Conservation (phyloP, 2,888 invertebrate species). For the Eumerus sabulonum region DNA sequence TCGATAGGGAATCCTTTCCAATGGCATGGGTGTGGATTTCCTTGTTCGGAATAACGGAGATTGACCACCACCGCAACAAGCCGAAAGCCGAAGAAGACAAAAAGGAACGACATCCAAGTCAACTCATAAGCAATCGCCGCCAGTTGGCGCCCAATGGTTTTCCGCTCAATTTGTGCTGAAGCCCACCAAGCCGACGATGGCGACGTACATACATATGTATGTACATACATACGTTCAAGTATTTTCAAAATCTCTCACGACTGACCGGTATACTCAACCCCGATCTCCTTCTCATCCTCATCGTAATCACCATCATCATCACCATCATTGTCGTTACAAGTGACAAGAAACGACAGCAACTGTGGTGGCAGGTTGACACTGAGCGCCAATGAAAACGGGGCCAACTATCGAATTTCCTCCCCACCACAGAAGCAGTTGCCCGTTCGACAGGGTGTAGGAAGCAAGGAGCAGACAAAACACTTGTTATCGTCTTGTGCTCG, state of each 20-base stretch:
- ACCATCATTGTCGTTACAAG: conserved; percentile 41
- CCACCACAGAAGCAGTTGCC: conserved; percentile 25
- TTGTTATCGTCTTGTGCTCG: conserved; percentile 37
- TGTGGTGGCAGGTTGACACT: conserved; percentile 61
- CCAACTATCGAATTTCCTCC: conserved; percentile 64
- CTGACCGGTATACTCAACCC: conserved; percentile 37
- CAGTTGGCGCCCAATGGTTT: conserved; percentile 66
- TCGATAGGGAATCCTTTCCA: conserved; percentile 31
- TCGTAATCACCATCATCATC: background rate
- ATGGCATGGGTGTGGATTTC: conserved; percentile 54
- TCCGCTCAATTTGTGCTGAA: conserved; percentile 64
- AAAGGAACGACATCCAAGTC: conserved; percentile 49
- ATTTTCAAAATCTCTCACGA: conserved; percentile 51
- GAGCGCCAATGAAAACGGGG: conserved; percentile 49
- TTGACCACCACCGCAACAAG: conserved; percentile 40
- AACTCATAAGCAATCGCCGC: conserved; percentile 30
- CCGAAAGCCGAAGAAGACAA: conserved; percentile 8
- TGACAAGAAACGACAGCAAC: conserved; percentile 38
- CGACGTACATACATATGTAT: background rate
- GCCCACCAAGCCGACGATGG: conserved; percentile 27
- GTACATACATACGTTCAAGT: no score
- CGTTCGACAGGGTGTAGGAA: background rate
- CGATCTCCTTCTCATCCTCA: conserved; percentile 1
- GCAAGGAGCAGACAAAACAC: conserved; percentile 52
- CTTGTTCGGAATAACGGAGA: conserved; percentile 53